Evolutionary conservation across 2,888 invertebrate genomes (phyloP).

Genomic region (Cheilosia vernalis): DNA sequence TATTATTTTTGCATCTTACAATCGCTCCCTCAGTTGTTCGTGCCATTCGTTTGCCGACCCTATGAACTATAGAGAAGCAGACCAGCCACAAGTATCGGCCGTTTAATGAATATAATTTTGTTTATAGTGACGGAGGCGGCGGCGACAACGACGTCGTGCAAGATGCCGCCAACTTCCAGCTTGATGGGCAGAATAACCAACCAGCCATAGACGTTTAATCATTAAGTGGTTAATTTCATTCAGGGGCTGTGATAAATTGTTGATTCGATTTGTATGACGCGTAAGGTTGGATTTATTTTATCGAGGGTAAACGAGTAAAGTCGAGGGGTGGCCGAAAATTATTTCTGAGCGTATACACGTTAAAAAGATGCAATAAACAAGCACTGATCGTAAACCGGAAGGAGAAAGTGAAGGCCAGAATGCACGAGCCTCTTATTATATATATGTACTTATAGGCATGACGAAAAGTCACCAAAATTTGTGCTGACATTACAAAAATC

Average conservation of each 20-base stretch:
- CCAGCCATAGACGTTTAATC: conserved; percentile 46
- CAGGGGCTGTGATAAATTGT: conserved; percentile 58
- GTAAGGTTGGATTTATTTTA: conserved; percentile 41
- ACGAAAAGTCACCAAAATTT: conserved; percentile 55
- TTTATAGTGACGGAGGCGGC: conserved; percentile 11
- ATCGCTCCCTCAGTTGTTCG: conserved; percentile 5
- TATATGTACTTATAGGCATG: not conserved
- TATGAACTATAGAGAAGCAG: not conserved
- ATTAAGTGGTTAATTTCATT: conserved; percentile 72
- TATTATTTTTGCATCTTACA: conserved; percentile 5
- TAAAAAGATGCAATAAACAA: not conserved
- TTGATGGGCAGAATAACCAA: conserved; percentile 27
- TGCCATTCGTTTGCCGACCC: conserved; percentile 16
- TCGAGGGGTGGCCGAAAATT: conserved; percentile 4
- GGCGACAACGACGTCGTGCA: conserved; percentile 8
- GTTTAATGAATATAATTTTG: conserved; percentile 9
- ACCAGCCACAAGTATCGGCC: conserved; percentile 24
- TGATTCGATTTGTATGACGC: conserved; percentile 54
- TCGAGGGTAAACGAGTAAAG: not conserved
- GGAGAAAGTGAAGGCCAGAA: not conserved
- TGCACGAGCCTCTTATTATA: not conserved
- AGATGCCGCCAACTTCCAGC: conserved; percentile 21
- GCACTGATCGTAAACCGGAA: not conserved
- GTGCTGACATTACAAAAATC: conserved; percentile 20
- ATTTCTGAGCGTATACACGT: not conserved